Conservation (phyloP, 2,113 vertebrate genomes). For the Ciconia maguari region DNA sequence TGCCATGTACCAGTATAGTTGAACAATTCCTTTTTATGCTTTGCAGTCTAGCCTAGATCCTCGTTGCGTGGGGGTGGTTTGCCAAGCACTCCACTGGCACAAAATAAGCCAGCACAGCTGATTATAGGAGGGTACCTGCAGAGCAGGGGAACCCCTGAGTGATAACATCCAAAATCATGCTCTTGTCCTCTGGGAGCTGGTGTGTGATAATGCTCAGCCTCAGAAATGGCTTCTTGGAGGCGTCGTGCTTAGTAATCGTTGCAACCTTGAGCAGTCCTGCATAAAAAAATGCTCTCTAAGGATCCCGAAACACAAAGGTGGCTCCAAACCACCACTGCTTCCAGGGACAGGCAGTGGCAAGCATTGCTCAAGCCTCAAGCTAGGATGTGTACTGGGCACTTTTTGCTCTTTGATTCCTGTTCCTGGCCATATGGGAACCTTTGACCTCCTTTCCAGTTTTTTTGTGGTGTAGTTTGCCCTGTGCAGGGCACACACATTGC, state of each 20-base stretch:
- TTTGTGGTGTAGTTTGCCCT: not conserved
- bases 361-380: not conserved
- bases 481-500: not conserved
- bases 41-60: not conserved
- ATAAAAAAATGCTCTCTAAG: not conserved
- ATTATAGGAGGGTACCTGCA: not conserved
- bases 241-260: fast-evolving
- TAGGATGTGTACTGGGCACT: not conserved
- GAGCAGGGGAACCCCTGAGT: not conserved
- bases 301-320: not conserved
- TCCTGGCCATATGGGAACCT: not conserved
- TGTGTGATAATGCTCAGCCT: not conserved
- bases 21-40: not conserved
- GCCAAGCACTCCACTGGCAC: not conserved
- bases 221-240: not conserved
- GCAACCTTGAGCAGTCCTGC: not conserved
- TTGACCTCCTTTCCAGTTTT: not conserved
- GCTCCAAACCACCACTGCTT: not conserved
- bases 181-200: not conserved
- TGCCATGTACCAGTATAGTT: not conserved
- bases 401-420: not conserved
- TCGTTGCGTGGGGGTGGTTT: not conserved
- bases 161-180: not conserved
- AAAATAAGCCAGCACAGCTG: not conserved
- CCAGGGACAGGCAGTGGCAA: not conserved